phyloP scores from a whole-genome alignment of 2,113 vertebrate species.

The Nothocercus julius region DNA sequence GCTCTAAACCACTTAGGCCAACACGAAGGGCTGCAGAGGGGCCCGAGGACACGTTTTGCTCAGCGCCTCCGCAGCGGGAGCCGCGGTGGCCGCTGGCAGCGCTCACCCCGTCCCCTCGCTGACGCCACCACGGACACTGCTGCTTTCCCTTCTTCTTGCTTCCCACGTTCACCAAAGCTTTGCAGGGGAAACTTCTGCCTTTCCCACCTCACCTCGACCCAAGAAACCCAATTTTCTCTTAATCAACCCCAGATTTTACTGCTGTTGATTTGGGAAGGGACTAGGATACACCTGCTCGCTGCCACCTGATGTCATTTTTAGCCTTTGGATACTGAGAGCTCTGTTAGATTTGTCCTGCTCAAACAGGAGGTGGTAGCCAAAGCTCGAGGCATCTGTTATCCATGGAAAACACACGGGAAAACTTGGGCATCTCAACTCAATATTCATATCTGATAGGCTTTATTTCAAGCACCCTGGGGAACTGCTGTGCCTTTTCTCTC shows the following conservation, averaged over 20 bases:
- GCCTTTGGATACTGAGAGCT: neutral
- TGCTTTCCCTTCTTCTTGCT: neutral
- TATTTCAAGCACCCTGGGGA: neutral
- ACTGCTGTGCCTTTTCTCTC: neutral
- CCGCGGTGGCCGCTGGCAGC: neutral
- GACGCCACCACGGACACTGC: neutral
- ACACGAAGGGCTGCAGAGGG: neutral
- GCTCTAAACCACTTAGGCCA: slow-evolving; percentile 15
- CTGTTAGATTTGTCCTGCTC: neutral
- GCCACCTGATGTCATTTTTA: neutral
- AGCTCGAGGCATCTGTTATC: neutral
- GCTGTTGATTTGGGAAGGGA: neutral
- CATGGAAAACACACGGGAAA: neutral
- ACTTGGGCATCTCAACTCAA: neutral
- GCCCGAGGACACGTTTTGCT: neutral
- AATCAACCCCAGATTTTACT: neutral
- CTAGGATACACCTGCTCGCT: accelerated
- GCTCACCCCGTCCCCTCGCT: neutral
- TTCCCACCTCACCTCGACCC: neutral
- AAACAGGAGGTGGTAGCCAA: neutral
- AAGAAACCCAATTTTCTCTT: neutral
- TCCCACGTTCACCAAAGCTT: neutral
- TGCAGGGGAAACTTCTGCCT: neutral
- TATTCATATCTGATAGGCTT: neutral
- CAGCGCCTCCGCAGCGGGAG: slow-evolving; percentile 30